Conservation (phyloP, 92 coral and sea anemone species). For the Bergia sp. region DNA sequence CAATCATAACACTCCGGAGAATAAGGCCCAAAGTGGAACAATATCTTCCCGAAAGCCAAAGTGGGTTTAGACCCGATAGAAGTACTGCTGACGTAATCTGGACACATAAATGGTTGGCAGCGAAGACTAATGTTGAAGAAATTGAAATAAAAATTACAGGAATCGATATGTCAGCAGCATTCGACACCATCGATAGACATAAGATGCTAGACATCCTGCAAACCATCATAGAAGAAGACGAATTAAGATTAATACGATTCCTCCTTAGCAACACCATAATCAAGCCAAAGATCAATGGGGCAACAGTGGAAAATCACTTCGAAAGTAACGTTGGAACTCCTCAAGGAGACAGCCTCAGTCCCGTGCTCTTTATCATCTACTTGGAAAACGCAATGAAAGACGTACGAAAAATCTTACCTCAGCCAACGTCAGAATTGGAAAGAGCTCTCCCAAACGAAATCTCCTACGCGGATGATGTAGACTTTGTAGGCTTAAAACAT, state of each 20-base stretch:
- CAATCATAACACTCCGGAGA: neutral
- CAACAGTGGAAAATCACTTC: neutral
- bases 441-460: neutral
- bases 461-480: slow-evolving; percentile 13
- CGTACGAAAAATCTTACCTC: neutral
- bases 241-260: neutral
- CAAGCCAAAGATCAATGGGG: neutral
- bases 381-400: neutral
- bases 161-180: neutral
- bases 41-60: neutral
- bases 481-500: neutral
- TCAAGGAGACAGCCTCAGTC: slow-evolving; percentile 14
- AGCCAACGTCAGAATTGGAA: neutral
- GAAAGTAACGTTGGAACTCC: neutral
- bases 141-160: neutral
- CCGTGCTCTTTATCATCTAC: neutral
- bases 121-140: neutral
- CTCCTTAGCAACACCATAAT: slow-evolving; percentile 2
- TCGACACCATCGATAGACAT: neutral
- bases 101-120: neutral
- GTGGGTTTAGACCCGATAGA: neutral
- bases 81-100: neutral
- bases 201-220: neutral
- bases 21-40: neutral
- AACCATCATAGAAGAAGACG: neutral